Percentiles rank a stretch among this genome's conserved stretches.
These are phyloP conservation scores for Steatocranus sp. DNA, from an alignment of 2,797 vertebrate species.

Conservation along the genomic window DNA sequence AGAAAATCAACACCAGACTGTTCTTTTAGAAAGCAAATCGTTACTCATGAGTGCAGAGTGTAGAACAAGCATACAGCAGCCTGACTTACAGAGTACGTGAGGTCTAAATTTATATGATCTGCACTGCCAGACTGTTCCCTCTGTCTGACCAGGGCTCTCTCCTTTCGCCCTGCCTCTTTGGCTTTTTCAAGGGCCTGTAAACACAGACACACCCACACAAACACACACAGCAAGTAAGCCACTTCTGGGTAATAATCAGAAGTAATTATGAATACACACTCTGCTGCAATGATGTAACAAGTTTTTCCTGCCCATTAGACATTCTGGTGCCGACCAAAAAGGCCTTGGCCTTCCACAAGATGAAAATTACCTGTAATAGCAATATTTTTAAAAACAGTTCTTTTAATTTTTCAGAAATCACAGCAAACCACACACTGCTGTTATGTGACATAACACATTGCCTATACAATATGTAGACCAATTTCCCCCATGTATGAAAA, in stretches of 20 bases:
- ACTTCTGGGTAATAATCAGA: background rate
- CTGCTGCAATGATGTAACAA: background rate
- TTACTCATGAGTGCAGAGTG: background rate
- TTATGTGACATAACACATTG: background rate
- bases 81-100: slow-evolving; percentile 90
- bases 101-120: slow-evolving; percentile 89
- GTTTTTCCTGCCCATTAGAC: background rate
- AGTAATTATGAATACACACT: background rate
- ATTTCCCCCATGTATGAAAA: background rate
- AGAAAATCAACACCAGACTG: background rate
- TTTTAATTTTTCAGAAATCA: background rate
- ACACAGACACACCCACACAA: background rate
- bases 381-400: background rate
- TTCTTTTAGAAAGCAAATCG: background rate
- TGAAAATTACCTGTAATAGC: background rate
- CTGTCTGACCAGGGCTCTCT: slow-evolving; percentile 87
- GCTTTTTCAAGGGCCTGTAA: slow-evolving; percentile 93
- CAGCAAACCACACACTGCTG: background rate
- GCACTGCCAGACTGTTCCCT: slow-evolving; percentile 82
- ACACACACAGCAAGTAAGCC: background rate
- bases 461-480: background rate
- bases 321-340: background rate
- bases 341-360: background rate
- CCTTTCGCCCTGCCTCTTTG: slow-evolving; percentile 94
- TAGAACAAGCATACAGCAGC: background rate